Conservation (phyloP, 2,797 vertebrate genomes). For the Leptoclinus maculatus region DNA sequence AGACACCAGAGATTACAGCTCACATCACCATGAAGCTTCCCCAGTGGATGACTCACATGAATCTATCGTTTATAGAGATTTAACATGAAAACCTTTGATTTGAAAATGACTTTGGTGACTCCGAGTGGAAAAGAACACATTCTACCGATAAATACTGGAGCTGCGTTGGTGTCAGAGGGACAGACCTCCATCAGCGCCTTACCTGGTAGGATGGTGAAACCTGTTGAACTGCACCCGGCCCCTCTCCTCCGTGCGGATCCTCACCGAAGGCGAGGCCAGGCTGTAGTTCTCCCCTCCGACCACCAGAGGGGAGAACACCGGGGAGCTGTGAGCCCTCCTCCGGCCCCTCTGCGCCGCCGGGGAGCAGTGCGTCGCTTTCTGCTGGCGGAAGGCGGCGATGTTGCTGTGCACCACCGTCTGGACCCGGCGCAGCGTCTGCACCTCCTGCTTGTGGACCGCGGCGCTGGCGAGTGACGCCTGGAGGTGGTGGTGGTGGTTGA, state of each 20-base stretch:
- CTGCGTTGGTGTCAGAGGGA: too few species aligned
- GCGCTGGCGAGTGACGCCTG: slow-evolving; percentile 43
- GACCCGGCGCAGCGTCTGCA: slow-evolving; percentile 52
- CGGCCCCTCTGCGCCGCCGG: slow-evolving; percentile 67
- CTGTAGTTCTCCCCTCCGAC: slow-evolving; percentile 83
- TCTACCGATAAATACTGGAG: not conserved
- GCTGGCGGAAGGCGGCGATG: slow-evolving; percentile 68
- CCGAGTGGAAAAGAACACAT: not conserved
- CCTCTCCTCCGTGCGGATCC: slow-evolving; percentile 69
- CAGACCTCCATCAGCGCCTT: not conserved
- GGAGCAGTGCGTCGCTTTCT: slow-evolving; percentile 51
- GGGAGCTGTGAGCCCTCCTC: slow-evolving; percentile 76
- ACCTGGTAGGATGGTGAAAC: slow-evolving; percentile 76
- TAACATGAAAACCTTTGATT: not conserved
- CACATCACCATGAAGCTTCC: too few species aligned
- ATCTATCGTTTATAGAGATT: not conserved
- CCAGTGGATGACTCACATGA: too few species aligned
- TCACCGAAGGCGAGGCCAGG: slow-evolving; percentile 75
- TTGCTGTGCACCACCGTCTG: slow-evolving; percentile 55
- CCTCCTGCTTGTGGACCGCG: slow-evolving; percentile 52
- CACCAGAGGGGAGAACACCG: slow-evolving; percentile 78
- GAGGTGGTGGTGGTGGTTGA: slow-evolving; percentile 64
- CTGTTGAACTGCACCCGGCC: slow-evolving; percentile 66
- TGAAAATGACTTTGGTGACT: not conserved
- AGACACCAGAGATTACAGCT: too few species aligned